Conservation (phyloP, 1,140 invertebrate genomes). For the Drosophila ironensis region DNA sequence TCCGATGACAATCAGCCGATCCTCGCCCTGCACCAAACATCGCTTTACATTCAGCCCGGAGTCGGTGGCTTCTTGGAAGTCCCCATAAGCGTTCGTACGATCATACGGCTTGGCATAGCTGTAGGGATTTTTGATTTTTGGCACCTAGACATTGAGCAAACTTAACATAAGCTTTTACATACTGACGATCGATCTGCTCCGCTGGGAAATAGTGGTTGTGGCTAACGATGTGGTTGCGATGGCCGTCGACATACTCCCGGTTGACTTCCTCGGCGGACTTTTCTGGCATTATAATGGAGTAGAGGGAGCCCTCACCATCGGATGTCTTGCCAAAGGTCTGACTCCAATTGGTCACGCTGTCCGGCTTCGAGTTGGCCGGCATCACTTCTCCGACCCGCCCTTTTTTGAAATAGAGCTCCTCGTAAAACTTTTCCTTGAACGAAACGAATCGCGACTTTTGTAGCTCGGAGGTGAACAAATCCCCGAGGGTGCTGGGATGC, state of each 20-base stretch:
- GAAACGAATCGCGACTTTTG: constrained; percentile 58
- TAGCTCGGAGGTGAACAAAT: constrained; percentile 45
- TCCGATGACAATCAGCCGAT: constrained; percentile 48
- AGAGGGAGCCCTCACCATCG: constrained; percentile 2
- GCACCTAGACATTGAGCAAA: neutral
- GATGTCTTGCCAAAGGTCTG: constrained; percentile 48
- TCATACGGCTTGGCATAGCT: constrained; percentile 59
- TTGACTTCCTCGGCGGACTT: constrained; percentile 57
- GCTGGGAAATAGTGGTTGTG: constrained; percentile 71
- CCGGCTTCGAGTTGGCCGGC: constrained; percentile 51
- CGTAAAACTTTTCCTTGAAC: constrained; percentile 68
- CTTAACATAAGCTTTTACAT: too few relatives aligned
- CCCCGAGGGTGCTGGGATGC: constrained; percentile 10
- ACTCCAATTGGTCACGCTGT: constrained; percentile 53
- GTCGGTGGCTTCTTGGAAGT: neutral
- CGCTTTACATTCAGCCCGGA: constrained; percentile 48
- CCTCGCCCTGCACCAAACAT: constrained; percentile 44
- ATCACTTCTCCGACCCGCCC: constrained; percentile 40
- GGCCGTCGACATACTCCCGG: constrained; percentile 42
- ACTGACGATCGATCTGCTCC: constrained; percentile 64
- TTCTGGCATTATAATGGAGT: constrained; percentile 48
- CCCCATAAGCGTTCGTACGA: constrained; percentile 15
- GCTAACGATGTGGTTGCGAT: constrained; percentile 63
- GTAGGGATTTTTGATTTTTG: neutral
- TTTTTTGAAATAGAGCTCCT: constrained; percentile 62